Evolutionary conservation across 2,113 vertebrate species (phyloP), one percentile per base, ranked within the genome.

Genomic region (Ptyas mucosa): DNA sequence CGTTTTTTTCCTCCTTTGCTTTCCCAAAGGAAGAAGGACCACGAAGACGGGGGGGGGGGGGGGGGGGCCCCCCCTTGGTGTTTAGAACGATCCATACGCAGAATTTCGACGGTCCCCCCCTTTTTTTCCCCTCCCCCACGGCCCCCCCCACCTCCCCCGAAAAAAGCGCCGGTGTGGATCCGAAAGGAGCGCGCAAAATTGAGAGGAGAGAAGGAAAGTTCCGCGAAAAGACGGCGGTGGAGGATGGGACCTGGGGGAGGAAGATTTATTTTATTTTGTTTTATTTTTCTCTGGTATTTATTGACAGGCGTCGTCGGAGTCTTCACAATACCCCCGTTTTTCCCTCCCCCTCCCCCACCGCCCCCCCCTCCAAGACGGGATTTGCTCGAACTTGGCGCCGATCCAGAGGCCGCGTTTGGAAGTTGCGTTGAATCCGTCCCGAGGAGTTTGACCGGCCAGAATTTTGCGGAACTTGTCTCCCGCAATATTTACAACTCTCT

Each of bases 221-320:
- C 8, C 7, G 57, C 5, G 57, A 9, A 24, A 23, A 58, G 57
- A 8, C 57, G 57, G 57, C 57, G 57, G 26, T 4, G 26, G 24
- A 12, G 26, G 24, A 29, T 8, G 75, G 34, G 93, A 90, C 88
- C 91, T 34, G 49, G 49, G 89, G 92, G 69, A 64, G 23, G 85
- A 9, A 21, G 39, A 57, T 57, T 55, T 55, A 55, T 21, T 57
- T 54, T 54, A 54, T 54, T 54, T 54, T 57, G 23, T 57, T 23
- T 21, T 57, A 49, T 55, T 21, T 0, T 15, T 4, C 53, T 6
- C 55, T 23, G 55, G 8, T 92, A 95, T 96, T 96, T 96, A 95
- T 96, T 96, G 96, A 89, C 95, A 95, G n/a, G 15, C 69, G n/a
- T 20, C 15, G n/a, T 8, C n/a, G 6, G 24, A 10, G 34, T 46